A percentile compares a stretch with the other conserved stretches of the same genome.
Evolutionary conservation across 2,888 invertebrate genomes (phyloP).

Genomic region (Emesis castigata): DNA sequence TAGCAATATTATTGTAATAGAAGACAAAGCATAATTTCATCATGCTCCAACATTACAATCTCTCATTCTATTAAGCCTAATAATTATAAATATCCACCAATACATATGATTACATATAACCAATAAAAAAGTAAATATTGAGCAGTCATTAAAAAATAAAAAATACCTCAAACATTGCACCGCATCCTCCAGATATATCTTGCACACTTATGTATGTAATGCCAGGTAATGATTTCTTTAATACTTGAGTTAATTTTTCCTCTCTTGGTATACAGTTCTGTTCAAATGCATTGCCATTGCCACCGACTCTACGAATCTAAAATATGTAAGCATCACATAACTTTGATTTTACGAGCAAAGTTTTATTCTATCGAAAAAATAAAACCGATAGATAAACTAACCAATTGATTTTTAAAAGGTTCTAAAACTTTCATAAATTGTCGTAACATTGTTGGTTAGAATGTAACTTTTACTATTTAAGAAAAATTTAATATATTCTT

Average conservation of each 20-base stretch:
- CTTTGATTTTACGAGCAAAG: too few relatives aligned
- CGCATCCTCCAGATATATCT: conserved; percentile 95
- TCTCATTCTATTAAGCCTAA: too few relatives aligned
- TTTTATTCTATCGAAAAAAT: too few relatives aligned
- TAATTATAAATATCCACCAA: too few relatives aligned
- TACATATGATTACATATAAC: too few relatives aligned
- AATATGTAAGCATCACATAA: background rate
- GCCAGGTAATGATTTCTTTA: conserved; percentile 87
- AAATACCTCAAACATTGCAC: conserved; percentile 95
- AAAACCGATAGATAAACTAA: too few relatives aligned
- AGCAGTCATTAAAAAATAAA: too few relatives aligned
- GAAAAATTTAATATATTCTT: background rate
- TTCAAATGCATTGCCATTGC: conserved; percentile 75
- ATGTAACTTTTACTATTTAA: background rate
- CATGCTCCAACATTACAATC: too few relatives aligned
- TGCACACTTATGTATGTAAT: conserved; percentile 90
- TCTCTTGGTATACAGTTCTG: conserved; percentile 79
- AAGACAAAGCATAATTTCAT: too few relatives aligned
- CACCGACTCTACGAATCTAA: conserved; percentile 74
- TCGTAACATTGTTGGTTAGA: conserved; percentile 77
- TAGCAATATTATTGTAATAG: too few relatives aligned
- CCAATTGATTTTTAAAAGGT: conserved; percentile 78
- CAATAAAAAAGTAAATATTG: too few relatives aligned
- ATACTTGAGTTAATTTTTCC: conserved; percentile 77
- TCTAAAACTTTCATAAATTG: conserved; percentile 77